Conservation (phyloP, 2,888 invertebrate genomes). For the Brenthis ino region DNA sequence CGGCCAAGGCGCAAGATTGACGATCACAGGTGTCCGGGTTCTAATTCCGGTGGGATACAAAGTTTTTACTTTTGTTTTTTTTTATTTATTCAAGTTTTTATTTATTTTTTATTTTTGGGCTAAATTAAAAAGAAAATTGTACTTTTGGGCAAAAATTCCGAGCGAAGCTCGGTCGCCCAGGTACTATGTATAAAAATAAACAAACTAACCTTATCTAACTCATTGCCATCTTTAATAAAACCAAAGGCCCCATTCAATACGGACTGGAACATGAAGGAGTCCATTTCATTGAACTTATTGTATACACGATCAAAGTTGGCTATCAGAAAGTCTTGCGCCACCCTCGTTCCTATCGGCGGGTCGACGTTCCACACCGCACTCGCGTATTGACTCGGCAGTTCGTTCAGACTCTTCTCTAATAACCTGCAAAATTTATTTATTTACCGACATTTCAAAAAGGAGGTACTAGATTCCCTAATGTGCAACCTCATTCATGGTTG, state of each 20-base stretch:
- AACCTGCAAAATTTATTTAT: conserved; percentile 50
- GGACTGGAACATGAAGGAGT: conserved; percentile 67
- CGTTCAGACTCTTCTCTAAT: conserved; percentile 63
- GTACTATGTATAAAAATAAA: neutral
- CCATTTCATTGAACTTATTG: conserved; percentile 59
- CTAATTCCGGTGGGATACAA: no score
- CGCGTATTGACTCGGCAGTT: conserved; percentile 71
- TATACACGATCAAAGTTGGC: conserved; percentile 86
- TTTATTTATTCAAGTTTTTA: no score
- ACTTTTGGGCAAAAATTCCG: no score
- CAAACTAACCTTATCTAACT: conserved; percentile 59
- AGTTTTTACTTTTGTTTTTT: no score
- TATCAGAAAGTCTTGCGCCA: conserved; percentile 89
- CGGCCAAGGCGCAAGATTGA: no score
- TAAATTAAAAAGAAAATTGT: no score
- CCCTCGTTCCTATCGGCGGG: conserved; percentile 75
- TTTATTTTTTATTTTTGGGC: no score
- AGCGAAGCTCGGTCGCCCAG: no score
- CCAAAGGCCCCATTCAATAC: conserved; percentile 69
- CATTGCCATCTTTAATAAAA: conserved; percentile 56
- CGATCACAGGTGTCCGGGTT: no score
- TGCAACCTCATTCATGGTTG: no score
- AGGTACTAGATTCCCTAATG: no score
- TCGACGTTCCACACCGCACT: conserved; percentile 66
- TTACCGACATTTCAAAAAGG: no score